phyloP scores from a whole-genome alignment of 2,113 vertebrate genomes.

The Ceyx cyanopectus region DNA sequence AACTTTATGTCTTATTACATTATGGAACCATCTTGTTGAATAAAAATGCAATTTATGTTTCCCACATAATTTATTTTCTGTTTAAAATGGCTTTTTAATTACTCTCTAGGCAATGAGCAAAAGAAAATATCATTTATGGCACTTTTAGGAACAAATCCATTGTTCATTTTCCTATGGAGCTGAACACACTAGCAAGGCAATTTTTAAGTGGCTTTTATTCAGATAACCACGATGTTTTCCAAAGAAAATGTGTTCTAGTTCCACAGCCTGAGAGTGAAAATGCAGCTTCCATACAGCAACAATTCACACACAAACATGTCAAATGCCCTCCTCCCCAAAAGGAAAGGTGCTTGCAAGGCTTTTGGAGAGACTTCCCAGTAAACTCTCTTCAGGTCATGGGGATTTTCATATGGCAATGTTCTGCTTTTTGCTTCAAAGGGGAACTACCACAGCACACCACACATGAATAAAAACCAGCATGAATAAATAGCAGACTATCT shows the following conservation, averaged over 20 bases:
- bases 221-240: not conserved
- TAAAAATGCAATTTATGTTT: slow-evolving; percentile 59
- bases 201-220: not conserved
- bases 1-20: slow-evolving; percentile 7
- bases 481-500: slow-evolving; percentile 12
- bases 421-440: not conserved
- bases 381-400: not conserved
- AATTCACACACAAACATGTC: not conserved
- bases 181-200: not conserved
- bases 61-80: slow-evolving; percentile 54
- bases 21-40: slow-evolving; percentile 8
- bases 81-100: slow-evolving; percentile 67
- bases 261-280: not conserved
- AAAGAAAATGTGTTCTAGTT: not conserved
- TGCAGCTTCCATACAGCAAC: not conserved
- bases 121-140: slow-evolving; percentile 51
- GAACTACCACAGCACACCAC: not conserved
- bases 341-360: not conserved
- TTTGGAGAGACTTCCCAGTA: not conserved
- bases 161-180: slow-evolving; percentile 24
- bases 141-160: slow-evolving; percentile 27
- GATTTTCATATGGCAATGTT: not conserved
- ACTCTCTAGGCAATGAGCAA: slow-evolving; percentile 7
- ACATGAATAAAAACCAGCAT: not conserved
- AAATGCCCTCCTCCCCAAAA: not conserved